Evolutionary conservation across 2,113 vertebrate genomes (phyloP), one percentile per base, ranked within the genome.

Genomic region (Microtus pennsylvanicus): DNA sequence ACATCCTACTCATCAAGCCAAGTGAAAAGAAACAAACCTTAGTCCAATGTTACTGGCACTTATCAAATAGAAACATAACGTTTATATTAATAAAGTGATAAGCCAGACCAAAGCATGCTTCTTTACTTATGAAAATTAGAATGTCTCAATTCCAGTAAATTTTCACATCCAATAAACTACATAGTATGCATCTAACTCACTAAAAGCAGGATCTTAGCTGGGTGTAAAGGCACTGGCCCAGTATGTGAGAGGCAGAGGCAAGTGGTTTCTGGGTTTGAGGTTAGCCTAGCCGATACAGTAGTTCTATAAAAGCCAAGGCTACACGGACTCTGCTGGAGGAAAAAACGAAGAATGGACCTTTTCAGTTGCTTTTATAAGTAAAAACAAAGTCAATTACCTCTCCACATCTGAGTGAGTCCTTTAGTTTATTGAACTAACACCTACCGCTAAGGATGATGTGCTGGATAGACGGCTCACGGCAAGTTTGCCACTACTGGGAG

Each of bases 371-470:
- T 97, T 93, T 87, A 45, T 94, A 80, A 89, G 42, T 65, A n/a
- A 70, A 70, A 72, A 69, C 50, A 72, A 91, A 87, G 88, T 78
- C 63, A 80, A 91, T 0, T 38, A 93, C 77, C 38, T 47, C 47
- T 6, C 70, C 30, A 91, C 92, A 75, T 63, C 38, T 65, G 42
- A 65, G 94, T 77, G 47, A 38, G 92, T 52, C 5, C 7, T 45
- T 33, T 0, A 74, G 45, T 11, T 74, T 1, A 33, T 82, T 5
- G 12, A n/a, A 8, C 5, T 65, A 52, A 52, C 35, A 87, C 85
- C 70, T 17, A 87, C 85, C 87, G 99, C 98, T 72, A 99, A 95
- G 0, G 99, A 99, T 0, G 99, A 98, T 4, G 99, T 99, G 97
- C 99, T 99, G 6, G 97, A 90, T 77, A 99, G 94, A 5, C 99